These are phyloP conservation scores for Galerucella calmariensis DNA, from an alignment of 2,888 invertebrate genomes.

Conservation along the genomic window DNA sequence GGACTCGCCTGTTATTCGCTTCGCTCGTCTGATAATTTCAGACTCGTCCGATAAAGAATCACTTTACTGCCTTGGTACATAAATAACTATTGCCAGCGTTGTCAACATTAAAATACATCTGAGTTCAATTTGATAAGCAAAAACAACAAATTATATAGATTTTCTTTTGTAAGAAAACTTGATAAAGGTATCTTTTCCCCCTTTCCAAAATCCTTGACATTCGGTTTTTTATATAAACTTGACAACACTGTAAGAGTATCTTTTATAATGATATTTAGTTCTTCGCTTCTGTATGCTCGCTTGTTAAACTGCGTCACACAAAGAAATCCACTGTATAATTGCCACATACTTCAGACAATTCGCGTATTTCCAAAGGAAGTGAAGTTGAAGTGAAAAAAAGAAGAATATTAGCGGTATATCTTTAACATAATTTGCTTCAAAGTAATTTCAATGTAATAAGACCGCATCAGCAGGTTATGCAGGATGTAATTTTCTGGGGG, in stretches of 20 bases:
- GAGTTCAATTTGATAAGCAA: too few species aligned
- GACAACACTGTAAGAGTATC: neutral
- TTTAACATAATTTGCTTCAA: neutral
- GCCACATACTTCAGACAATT: slow-evolving; percentile 18
- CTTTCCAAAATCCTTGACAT: too few species aligned
- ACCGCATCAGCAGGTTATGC: neutral
- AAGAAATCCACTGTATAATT: slow-evolving; percentile 22
- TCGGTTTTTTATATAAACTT: neutral
- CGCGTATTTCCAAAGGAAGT: slow-evolving; percentile 22
- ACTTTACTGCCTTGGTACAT: too few species aligned
- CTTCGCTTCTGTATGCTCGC: neutral
- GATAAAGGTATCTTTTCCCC: too few species aligned
- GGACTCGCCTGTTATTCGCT: too few species aligned
- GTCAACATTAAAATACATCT: too few species aligned
- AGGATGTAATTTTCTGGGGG: neutral
- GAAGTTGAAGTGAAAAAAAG: slow-evolving; percentile 7
- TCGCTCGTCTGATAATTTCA: too few species aligned
- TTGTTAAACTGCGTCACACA: slow-evolving; percentile 4
- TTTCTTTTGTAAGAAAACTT: too few species aligned
- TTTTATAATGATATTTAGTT: neutral
- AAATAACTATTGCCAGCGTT: too few species aligned
- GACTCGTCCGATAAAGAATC: too few species aligned
- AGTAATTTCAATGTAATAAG: slow-evolving; percentile 8
- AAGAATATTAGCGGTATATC: slow-evolving; percentile 12
- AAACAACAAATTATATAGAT: too few species aligned